Base-by-base conservation (phyloP, 2,797 vertebrate genomes). In the Chloroceryle inda region DNA sequence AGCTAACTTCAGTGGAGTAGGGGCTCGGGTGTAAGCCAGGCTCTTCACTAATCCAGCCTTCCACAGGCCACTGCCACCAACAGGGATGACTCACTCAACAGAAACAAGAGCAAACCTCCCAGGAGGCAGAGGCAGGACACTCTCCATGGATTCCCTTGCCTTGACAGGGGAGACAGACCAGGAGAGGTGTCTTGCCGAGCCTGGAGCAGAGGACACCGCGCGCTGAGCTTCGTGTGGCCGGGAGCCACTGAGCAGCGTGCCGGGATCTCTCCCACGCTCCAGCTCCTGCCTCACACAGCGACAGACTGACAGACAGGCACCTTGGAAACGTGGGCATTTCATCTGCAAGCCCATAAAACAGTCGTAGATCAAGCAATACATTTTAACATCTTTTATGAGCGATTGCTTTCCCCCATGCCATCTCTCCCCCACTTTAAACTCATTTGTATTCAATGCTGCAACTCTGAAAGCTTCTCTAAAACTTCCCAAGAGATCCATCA, bases 401-500 rank as follows among this genome's bases (percentile, higher is more conserved):
- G 89, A 91, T n/a, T 53, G 58, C 76, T 82, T 92, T 91, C 37
- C 50, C 84, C 37, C 31, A 23, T 0, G 0, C 31, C 59, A 63
- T 45, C 33, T 80, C 58, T 66, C n/a, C 17, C 77, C 44, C 63
- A 92, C 66, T 90, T 94, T 76, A 67, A 33, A 66, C 27, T 91
- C n/a, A 94, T 97, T 91, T 83, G 75, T 89, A 96, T 93, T 93
- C 90, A 71, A 13, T 35, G 13, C 31, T 55, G 24, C 73, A 44
- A 16, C 33, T 15, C 66, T 74, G 73, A 93, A 85, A 94, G 92
- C 73, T 79, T 86, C 76, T 86, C 53, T 94, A 77, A 92, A 84
- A 88, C 69, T 71, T 86, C 85, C 71, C 92, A 84, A 74, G 92
- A 91, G 80, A 93, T 88, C 74, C 68, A 95, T 94, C 71, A 92